These are phyloP conservation scores for Strix aluco DNA, from an alignment of 2,113 vertebrate species.

Conservation along the genomic window DNA sequence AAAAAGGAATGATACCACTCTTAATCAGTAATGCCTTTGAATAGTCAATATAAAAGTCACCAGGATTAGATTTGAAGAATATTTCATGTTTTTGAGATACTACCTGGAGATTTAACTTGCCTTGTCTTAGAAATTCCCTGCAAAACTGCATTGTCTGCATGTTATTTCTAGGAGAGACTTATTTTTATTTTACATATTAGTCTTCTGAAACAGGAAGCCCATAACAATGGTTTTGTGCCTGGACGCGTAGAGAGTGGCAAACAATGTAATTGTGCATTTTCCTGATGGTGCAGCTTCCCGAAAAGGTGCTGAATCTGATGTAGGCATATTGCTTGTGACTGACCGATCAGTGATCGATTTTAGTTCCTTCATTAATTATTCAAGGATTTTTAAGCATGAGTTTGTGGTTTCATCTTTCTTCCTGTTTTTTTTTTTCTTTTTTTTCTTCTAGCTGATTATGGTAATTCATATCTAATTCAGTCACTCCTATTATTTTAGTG, in stretches of 20 bases:
- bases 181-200: background rate
- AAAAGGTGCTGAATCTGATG: background rate
- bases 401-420: background rate
- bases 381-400: background rate
- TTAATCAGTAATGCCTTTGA: background rate
- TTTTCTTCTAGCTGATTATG: background rate
- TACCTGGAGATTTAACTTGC: background rate
- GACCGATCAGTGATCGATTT: background rate
- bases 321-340: background rate
- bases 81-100: background rate
- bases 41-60: background rate
- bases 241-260: background rate
- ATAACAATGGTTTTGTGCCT: background rate
- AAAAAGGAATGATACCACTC: background rate
- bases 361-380: background rate
- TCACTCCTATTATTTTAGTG: background rate
- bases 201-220: background rate
- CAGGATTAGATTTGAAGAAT: background rate
- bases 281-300: background rate
- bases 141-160: background rate
- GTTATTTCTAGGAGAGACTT: background rate
- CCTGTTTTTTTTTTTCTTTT: background rate
- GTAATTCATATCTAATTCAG: background rate
- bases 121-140: background rate
- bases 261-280: background rate